Evolutionary conservation across 2,113 vertebrate genomes (phyloP), one percentile per base, ranked within the genome.

Genomic region (Sturnus vulgaris): DNA sequence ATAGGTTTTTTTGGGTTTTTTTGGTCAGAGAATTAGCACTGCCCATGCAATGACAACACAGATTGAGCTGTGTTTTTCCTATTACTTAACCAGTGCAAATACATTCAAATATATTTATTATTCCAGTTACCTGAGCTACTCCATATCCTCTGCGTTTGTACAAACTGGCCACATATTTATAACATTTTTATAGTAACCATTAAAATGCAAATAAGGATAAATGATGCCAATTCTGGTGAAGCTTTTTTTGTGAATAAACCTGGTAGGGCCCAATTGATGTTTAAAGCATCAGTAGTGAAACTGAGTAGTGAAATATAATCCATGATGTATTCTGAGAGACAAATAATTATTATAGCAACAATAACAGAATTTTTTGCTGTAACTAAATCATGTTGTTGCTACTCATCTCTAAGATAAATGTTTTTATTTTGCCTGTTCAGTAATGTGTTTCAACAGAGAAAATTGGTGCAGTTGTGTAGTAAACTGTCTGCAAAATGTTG

Each of bases 301-400:
- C 23, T 23, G 46, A 47, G 37, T 28, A 61, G 60, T 66, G 68
- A 93, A 78, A 86, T 73, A 70, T 20, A 91, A 91, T 83, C 47
- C 33, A 13, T 2, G 2, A 21, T 84, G 21, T 77, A 65, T 66
- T 90, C 60, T 69, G 37, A 53, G 37, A 85, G 42, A 82, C 46
- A 91, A 86, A 89, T 82, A 94, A 95, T 89, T 82, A 82, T 95
- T 80, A 86, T 63, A 70, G 57, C 30, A 70, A 64, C n/a, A 76
- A 64, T 63, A 95, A 88, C 47, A 83, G 79, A 81, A 83, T 56
- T 73, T 65, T 65, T 73, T 82, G 44, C 78, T 90, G 82, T 78
- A 83, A 60, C 63, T 90, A 64, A 85, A 85, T 92, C 64, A 73
- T 55, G 24, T 59, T 77, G n/a, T 47, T 92, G 71, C 52, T 59